Evolutionary conservation across 1,140 invertebrate species (phyloP).

Genomic region (Sycophaga agraensis): DNA sequence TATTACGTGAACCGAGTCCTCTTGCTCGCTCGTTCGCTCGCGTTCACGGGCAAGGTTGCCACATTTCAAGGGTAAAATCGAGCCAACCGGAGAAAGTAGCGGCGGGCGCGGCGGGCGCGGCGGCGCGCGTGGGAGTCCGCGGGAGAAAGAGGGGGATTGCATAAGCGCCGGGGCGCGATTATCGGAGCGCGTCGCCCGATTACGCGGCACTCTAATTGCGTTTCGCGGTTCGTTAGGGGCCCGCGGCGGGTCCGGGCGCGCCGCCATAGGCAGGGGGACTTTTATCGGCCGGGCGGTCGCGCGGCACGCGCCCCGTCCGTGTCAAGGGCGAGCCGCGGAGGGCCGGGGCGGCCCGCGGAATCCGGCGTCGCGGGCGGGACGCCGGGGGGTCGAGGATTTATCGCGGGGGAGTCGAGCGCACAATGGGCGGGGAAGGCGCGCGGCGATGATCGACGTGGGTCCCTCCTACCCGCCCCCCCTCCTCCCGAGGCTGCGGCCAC

Average conservation of each 20-base stretch:
- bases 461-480: background rate
- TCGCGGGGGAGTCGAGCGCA: background rate
- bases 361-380: background rate
- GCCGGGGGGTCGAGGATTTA: background rate
- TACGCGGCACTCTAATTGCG: constrained; percentile 1
- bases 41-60: constrained; percentile 16
- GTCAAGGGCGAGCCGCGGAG: too few species aligned
- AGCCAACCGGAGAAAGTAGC: constrained; percentile 18
- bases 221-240: constrained; percentile 14
- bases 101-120: background rate
- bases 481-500: background rate
- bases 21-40: background rate
- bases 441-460: background rate
- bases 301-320: too few species aligned
- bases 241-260: too few species aligned
- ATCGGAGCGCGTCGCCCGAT: constrained; percentile 3
- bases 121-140: background rate
- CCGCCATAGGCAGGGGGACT: too few species aligned
- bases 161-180: too few species aligned
- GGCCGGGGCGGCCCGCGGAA: background rate
- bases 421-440: background rate
- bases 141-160: too few species aligned
- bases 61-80: constrained; percentile 10
- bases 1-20: constrained; percentile 4
- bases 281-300: too few species aligned